A percentile compares a stretch with the other conserved stretches of the same genome.
These are phyloP conservation scores for Neelides folsomi DNA, from an alignment of 2,888 invertebrate species.

Conservation along the genomic window DNA sequence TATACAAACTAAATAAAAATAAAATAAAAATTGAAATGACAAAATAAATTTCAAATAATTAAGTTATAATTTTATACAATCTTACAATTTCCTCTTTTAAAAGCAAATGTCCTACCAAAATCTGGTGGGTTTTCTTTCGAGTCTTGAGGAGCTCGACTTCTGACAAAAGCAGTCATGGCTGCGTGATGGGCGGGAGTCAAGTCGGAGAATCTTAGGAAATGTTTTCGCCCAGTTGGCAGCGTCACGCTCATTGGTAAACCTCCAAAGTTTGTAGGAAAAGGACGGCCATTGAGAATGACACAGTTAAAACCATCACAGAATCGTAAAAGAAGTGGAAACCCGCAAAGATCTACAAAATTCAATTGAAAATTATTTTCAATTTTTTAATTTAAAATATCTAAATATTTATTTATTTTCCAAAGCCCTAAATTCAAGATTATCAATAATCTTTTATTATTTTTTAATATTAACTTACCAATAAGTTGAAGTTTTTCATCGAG, in stretches of 20 bases:
- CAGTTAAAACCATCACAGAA: constrained; percentile 65
- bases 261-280: constrained; percentile 55
- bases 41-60: too few relatives aligned
- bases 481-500: constrained; percentile 71
- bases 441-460: too few relatives aligned
- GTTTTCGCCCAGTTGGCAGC: constrained; percentile 54
- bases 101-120: too few relatives aligned
- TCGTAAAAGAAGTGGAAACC: constrained; percentile 57
- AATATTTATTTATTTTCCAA: too few relatives aligned
- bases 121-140: too few relatives aligned
- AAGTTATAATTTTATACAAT: too few relatives aligned
- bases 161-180: constrained; percentile 39
- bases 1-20: too few relatives aligned
- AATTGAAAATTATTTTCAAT: background rate
- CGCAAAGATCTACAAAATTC: constrained; percentile 43
- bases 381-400: background rate
- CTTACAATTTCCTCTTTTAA: too few relatives aligned
- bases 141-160: constrained; percentile 1
- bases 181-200: constrained; percentile 59
- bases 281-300: constrained; percentile 63
- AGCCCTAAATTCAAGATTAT: too few relatives aligned
- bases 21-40: too few relatives aligned
- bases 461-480: constrained; percentile 13
- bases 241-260: constrained; percentile 66
- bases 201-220: constrained; percentile 63